These are phyloP conservation scores for Siniperca scherzeri DNA, from an alignment of 2,797 vertebrate species.

Conservation along the genomic window DNA sequence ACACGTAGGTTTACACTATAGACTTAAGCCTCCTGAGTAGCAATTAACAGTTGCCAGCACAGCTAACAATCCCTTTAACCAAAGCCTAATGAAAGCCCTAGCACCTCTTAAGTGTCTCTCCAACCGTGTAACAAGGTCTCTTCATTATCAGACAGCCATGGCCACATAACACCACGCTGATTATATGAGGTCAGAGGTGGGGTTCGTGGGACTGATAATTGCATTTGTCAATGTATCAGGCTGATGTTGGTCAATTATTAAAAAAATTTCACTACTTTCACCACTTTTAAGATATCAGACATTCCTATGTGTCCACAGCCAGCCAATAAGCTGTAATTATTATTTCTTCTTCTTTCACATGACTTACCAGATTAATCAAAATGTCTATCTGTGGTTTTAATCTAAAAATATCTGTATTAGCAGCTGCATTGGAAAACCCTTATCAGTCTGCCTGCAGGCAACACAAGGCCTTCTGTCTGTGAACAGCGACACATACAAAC, in stretches of 20 bases:
- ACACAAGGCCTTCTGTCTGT: conserved; percentile 42
- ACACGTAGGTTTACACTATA: conserved; percentile 44
- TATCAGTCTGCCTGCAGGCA: conserved; percentile 28
- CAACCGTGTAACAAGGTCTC: conserved; percentile 73
- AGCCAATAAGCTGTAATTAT: conserved; percentile 4
- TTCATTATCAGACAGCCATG: conserved; percentile 68
- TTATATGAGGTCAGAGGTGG: conserved; percentile 48
- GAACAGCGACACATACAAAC: conserved; percentile 24
- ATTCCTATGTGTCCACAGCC: conserved; percentile 5
- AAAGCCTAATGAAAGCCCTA: conserved; percentile 72
- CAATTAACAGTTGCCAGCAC: conserved; percentile 81
- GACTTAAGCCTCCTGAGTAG: conserved; percentile 66
- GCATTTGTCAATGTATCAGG: conserved; percentile 38
- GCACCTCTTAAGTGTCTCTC: conserved; percentile 76
- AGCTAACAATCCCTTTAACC: conserved; percentile 76
- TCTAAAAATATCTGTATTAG: conserved; percentile 50
- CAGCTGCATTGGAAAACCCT: conserved; percentile 22
- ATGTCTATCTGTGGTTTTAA: conserved; percentile 29
- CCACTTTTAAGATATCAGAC: neutral
- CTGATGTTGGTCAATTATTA: conserved; percentile 3
- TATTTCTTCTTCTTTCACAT: conserved; percentile 2
- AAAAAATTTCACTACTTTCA: neutral
- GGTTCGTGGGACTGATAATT: conserved; percentile 25
- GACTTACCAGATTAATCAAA: conserved; percentile 32
- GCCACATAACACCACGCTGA: conserved; percentile 65